A percentile compares a stretch with the other conserved stretches of the same genome.
phyloP scores from a whole-genome alignment of 2,797 vertebrate genomes.

The Lutjanus argentimaculatus region DNA sequence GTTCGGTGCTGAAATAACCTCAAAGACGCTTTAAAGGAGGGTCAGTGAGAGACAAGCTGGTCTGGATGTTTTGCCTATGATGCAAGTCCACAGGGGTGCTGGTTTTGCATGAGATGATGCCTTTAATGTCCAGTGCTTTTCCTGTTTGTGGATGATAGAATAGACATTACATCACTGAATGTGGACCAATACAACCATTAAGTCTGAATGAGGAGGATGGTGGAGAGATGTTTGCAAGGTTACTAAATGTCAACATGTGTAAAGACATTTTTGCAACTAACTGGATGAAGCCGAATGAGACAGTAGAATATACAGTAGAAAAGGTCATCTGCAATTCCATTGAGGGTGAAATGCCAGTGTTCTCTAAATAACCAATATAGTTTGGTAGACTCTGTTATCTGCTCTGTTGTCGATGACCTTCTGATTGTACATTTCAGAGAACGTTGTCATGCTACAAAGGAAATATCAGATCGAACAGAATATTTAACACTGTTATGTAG shows the following conservation, averaged over 20 bases:
- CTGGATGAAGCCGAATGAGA: not conserved
- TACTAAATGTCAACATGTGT: not conserved
- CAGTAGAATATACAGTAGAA: not conserved
- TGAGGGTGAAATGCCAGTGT: not conserved
- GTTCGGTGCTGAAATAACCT: not conserved
- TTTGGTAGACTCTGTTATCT: not conserved
- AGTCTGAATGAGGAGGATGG: not conserved
- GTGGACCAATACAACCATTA: not conserved
- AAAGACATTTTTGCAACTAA: conserved; percentile 1
- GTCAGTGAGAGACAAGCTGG: not conserved
- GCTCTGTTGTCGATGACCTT: not conserved
- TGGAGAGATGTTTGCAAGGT: not conserved
- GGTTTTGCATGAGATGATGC: no score
- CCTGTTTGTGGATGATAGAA: no score
- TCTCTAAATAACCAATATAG: not conserved
- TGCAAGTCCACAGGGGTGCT: no score
- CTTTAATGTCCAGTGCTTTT: no score
- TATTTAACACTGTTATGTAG: no score
- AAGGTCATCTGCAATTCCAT: conserved; percentile 5
- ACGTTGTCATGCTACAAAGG: not conserved
- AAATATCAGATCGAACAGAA: not conserved
- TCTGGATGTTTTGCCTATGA: no score
- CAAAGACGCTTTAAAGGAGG: no score
- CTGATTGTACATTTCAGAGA: not conserved
- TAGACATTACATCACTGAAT: not conserved